phyloP scores from a whole-genome alignment of 1,140 invertebrate genomes.

The Ctenoplectra terminalis region DNA sequence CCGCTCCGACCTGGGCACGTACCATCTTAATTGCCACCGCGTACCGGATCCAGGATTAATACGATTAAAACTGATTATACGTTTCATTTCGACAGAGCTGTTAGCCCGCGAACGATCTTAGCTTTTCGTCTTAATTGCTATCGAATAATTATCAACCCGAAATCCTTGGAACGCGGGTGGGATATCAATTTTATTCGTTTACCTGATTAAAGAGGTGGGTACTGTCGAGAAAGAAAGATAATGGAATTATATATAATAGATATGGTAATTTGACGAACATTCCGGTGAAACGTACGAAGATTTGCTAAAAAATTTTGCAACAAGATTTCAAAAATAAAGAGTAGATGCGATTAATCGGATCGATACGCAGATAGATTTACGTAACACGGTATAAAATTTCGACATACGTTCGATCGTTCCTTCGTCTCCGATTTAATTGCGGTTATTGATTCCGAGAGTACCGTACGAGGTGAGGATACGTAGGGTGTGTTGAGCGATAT shows the following conservation, averaged over 20 bases:
- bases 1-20: conserved; percentile 48
- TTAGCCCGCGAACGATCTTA: not conserved
- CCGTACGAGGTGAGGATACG: not conserved
- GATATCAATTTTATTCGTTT: not conserved
- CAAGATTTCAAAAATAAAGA: not conserved
- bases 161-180: not conserved
- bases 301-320: not conserved
- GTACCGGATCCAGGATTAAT: conserved; percentile 48
- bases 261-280: too few relatives aligned
- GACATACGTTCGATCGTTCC: too few relatives aligned
- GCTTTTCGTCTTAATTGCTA: not conserved
- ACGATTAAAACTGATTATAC: conserved; percentile 60
- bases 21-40: conserved; percentile 69
- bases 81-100: conserved; percentile 52
- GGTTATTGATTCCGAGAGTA: not conserved
- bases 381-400: conserved; percentile 13
- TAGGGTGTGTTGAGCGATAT: not conserved
- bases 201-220: not conserved
- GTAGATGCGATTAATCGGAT: not conserved
- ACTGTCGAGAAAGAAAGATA: too few relatives aligned
- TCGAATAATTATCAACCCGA: not conserved
- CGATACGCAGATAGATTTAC: conserved; percentile 1
- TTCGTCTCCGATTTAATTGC: not conserved
- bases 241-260: not conserved
- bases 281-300: not conserved